phyloP scores from a whole-genome alignment of 53 echinoderm and acorn worm genomes.

The Apostichopus leukothele region DNA sequence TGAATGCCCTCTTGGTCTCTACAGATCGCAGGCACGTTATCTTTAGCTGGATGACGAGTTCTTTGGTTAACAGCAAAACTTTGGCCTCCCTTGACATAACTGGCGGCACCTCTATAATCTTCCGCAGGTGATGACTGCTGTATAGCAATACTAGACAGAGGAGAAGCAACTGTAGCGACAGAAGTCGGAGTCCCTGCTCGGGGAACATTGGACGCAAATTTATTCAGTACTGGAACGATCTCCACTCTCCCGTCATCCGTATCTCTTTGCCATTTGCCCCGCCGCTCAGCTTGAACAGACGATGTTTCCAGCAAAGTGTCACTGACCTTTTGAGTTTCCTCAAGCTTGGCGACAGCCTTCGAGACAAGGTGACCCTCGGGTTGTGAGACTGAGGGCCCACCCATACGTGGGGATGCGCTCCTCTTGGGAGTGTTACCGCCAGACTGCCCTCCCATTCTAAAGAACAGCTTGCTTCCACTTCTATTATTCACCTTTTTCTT shows the following conservation, averaged over 20 bases:
- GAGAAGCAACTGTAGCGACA: not conserved
- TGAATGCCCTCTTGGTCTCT: not conserved
- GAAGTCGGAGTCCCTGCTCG: not conserved
- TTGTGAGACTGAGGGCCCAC: not conserved
- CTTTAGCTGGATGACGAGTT: not conserved
- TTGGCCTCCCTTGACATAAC: not conserved
- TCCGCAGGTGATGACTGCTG: not conserved
- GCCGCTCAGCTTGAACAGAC: not conserved
- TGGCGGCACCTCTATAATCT: not conserved
- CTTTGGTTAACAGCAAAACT: not conserved
- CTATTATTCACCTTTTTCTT: constrained; percentile 42
- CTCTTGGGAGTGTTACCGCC: constrained; percentile 46
- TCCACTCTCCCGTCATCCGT: not conserved
- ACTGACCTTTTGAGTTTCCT: not conserved
- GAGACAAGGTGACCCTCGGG: constrained; percentile 20
- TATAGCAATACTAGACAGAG: not conserved
- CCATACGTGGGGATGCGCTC: constrained; percentile 38
- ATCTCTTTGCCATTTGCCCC: not conserved
- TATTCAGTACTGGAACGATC: not conserved
- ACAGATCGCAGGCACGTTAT: not conserved
- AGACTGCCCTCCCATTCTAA: constrained; percentile 47
- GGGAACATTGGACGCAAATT: not conserved
- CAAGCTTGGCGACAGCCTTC: constrained; percentile 10
- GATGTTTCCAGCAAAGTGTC: not conserved
- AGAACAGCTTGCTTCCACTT: constrained; percentile 40